Evolutionary conservation across 2,888 invertebrate species (phyloP).

Genomic region (Chalcosyrphus nemorum): DNA sequence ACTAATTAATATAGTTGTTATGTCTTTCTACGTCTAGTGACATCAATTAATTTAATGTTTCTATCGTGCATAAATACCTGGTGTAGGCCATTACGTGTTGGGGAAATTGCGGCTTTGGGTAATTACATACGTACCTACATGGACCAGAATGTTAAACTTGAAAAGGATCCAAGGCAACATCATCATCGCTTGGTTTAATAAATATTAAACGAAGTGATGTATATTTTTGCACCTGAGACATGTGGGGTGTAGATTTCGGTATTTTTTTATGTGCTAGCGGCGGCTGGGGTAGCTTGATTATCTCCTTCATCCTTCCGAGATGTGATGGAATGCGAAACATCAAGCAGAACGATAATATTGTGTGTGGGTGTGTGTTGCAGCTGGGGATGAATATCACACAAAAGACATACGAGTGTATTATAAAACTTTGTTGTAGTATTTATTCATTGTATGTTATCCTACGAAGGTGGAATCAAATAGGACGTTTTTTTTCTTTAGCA

Average conservation of each 20-base stretch:
- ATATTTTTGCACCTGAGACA: constrained; percentile 8
- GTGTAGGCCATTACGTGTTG: background rate
- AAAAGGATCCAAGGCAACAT: background rate
- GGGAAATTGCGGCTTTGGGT: no score
- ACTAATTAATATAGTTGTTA: background rate
- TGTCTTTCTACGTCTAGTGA: background rate
- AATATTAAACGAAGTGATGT: constrained; percentile 15
- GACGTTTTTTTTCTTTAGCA: background rate
- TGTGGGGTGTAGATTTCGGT: background rate
- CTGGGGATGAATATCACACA: background rate
- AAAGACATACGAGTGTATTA: background rate
- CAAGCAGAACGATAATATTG: background rate
- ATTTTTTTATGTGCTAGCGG: background rate
- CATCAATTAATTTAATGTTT: constrained; percentile 12
- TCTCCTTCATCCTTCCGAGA: constrained; percentile 1
- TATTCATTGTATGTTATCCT: background rate
- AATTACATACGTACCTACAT: background rate
- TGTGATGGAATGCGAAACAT: background rate
- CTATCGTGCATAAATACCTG: background rate
- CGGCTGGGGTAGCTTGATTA: background rate
- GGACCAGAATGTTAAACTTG: background rate
- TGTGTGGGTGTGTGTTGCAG: background rate
- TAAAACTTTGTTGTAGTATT: background rate
- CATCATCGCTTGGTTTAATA: background rate
- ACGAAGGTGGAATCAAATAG: background rate